These are phyloP conservation scores for Drosophila hawaiiensis DNA, from an alignment of 2,888 invertebrate genomes.

Conservation along the genomic window DNA sequence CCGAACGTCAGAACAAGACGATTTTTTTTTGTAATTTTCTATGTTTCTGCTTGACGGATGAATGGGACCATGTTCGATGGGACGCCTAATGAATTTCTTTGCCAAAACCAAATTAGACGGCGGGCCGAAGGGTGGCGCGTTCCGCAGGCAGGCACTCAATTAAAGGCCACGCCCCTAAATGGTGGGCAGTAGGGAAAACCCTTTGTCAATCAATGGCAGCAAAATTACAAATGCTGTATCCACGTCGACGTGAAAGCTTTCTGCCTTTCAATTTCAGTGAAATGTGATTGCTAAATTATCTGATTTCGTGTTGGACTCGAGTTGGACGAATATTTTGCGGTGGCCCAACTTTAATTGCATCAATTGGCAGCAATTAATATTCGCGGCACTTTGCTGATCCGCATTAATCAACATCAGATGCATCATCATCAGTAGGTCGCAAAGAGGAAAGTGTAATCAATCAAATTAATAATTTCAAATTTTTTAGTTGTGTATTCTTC, in stretches of 20 bases:
- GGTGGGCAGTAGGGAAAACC: neutral
- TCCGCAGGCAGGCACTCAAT: slow-evolving; percentile 20
- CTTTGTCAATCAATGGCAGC: slow-evolving; percentile 54
- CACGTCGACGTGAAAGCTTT: slow-evolving; percentile 20
- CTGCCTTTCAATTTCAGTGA: slow-evolving; percentile 24
- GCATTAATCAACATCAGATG: slow-evolving; percentile 38
- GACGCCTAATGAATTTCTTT: slow-evolving; percentile 38
- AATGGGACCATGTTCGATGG: slow-evolving; percentile 27
- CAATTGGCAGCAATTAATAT: slow-evolving; percentile 62
- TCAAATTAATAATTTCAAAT: slow-evolving; percentile 44
- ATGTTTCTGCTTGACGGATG: slow-evolving; percentile 49
- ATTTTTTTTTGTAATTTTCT: slow-evolving; percentile 42
- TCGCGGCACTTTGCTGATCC: slow-evolving; percentile 15
- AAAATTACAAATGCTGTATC: slow-evolving; percentile 26
- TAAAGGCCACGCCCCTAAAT: slow-evolving; percentile 37
- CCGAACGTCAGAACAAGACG: slow-evolving; percentile 37
- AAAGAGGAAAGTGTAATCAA: slow-evolving; percentile 36
- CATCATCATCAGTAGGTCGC: neutral
- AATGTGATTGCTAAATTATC: slow-evolving; percentile 28
- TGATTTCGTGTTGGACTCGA: slow-evolving; percentile 1
- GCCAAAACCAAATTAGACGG: slow-evolving; percentile 36
- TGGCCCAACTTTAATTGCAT: slow-evolving; percentile 25
- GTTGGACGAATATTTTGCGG: slow-evolving; percentile 8
- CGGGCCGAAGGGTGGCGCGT: neutral
- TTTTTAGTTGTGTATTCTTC: neutral